These are phyloP conservation scores for Tipula unca DNA, from an alignment of 2,888 invertebrate species.

Conservation along the genomic window DNA sequence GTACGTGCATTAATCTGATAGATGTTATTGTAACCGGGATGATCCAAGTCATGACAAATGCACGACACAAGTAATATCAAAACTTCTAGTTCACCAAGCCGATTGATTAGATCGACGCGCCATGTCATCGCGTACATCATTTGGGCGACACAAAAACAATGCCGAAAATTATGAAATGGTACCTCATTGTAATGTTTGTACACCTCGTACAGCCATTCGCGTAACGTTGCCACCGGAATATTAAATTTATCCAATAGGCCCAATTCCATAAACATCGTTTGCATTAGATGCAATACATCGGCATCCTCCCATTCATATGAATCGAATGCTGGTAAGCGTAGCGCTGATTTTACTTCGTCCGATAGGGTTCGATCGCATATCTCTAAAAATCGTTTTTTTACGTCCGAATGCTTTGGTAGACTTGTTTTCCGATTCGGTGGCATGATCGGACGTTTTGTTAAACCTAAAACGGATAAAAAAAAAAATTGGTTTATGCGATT, in stretches of 20 bases:
- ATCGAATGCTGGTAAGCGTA: slow-evolving; percentile 54
- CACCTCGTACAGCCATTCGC: slow-evolving; percentile 65
- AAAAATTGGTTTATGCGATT: not conserved
- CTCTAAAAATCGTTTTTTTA: slow-evolving; percentile 42
- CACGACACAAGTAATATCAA: slow-evolving; percentile 67
- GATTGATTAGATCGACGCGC: slow-evolving; percentile 58
- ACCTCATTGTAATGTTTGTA: slow-evolving; percentile 79
- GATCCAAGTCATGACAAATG: slow-evolving; percentile 73
- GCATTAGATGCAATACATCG: slow-evolving; percentile 65
- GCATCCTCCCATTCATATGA: slow-evolving; percentile 76
- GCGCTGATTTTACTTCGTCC: slow-evolving; percentile 41
- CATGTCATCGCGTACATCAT: slow-evolving; percentile 80
- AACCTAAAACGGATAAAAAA: slow-evolving; percentile 30
- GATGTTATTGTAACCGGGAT: slow-evolving; percentile 70
- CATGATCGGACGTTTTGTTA: slow-evolving; percentile 40
- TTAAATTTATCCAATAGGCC: slow-evolving; percentile 65
- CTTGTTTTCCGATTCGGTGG: slow-evolving; percentile 43
- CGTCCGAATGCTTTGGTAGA: slow-evolving; percentile 44
- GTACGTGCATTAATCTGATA: slow-evolving; percentile 78
- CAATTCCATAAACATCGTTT: slow-evolving; percentile 74
- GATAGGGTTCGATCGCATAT: slow-evolving; percentile 43
- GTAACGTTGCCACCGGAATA: slow-evolving; percentile 58
- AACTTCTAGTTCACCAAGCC: slow-evolving; percentile 66
- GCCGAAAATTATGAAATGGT: slow-evolving; percentile 80
- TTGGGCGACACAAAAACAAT: slow-evolving; percentile 80